Evolutionary conservation across 2,888 invertebrate genomes (phyloP), one percentile per base, ranked within the genome.

Genomic region (Mesorhabditis sp.): DNA sequence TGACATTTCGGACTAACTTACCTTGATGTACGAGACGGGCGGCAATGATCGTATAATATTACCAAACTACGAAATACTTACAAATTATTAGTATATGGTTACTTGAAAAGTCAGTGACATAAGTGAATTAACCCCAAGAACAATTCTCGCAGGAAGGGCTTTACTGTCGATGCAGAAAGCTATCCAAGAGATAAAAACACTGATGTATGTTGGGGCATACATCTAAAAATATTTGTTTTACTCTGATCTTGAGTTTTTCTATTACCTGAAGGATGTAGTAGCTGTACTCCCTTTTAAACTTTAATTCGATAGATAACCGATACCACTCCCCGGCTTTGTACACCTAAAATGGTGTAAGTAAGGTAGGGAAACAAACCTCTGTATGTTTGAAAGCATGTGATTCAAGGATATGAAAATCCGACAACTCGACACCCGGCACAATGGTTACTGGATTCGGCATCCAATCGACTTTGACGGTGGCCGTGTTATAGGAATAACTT

Each of bases 261-360:
- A 28, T 28, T 28, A 81, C 77, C 73, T 82, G 82, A 5, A 83
- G 68, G 58, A 83, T 74, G 70, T 83, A 83, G 71, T 79, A 83
- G 3, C 82, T 79, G 67, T 83, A 83, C 41, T 77, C 75, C 13
- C 83, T 69, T 5, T 74, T 75, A 70, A 83, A 84, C 15, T 74
- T 73, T 61, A 83, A 73, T 67, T 82, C 83, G 10, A 82, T 76
- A 7, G 80, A 80, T 65, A 83, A 68, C 6, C 83, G 73, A 65
- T 83, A 83, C 83, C 83, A 83, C 70, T 83, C 78, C 4, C 83
- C 83, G 4, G 83, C 83, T 67, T 83, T 77, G 58, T 77, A 77
- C 5, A 70, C 70, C 75, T 74, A 15, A 63, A 70, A 66, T 13
- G 61, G 13, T 13, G 5, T 45, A n/a, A 43, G 63, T 15, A 13